A percentile compares a stretch with the other conserved stretches of the same genome.
Evolutionary conservation across 2,888 invertebrate genomes (phyloP).

Genomic region (Yponomeuta evonymella): DNA sequence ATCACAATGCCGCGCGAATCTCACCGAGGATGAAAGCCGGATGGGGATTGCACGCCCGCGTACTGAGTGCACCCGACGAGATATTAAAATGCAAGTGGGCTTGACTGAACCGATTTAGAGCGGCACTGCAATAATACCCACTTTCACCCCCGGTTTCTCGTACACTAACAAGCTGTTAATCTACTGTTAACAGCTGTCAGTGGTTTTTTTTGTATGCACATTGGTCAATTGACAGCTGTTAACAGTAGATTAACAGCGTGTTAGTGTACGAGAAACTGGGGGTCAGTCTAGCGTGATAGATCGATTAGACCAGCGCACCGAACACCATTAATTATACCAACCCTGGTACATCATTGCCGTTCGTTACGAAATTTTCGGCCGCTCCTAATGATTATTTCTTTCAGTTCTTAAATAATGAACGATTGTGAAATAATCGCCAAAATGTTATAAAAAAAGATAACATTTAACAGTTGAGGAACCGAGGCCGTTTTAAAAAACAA

Average conservation of each 20-base stretch:
- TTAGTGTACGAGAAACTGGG: too few species aligned
- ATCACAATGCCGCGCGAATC: constrained; percentile 48
- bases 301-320: constrained; percentile 2
- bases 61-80: constrained; percentile 36
- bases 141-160: too few species aligned
- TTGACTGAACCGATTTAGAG: constrained; percentile 17
- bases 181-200: too few species aligned
- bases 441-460: too few species aligned
- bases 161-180: too few species aligned
- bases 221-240: too few species aligned
- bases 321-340: constrained; percentile 8
- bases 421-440: too few species aligned
- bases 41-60: constrained; percentile 37
- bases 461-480: not conserved
- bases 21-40: constrained; percentile 40
- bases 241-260: too few species aligned
- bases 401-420: not conserved
- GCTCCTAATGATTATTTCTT: not conserved
- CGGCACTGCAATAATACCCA: constrained; percentile 7
- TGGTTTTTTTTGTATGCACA: too few species aligned
- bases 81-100: constrained; percentile 47
- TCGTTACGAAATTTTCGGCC: not conserved
- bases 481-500: not conserved
- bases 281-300: constrained; percentile 6
- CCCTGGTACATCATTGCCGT: not conserved